Base-by-base conservation (phyloP, 2,113 vertebrate species). In the Lutjanus erythropterus region DNA sequence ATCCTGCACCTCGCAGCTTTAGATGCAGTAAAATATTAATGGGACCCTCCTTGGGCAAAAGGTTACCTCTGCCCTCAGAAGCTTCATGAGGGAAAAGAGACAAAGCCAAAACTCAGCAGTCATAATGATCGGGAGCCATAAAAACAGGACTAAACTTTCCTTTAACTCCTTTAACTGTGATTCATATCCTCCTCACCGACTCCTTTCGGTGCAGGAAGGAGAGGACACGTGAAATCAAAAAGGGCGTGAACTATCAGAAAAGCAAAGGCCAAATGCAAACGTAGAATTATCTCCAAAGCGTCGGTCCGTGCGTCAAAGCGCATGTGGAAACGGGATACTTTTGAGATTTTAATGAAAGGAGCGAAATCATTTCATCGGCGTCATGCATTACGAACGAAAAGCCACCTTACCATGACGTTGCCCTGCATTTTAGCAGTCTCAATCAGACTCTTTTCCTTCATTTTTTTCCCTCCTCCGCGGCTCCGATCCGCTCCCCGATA, bases 341-440 rank as follows among this genome's bases (percentile, higher is more conserved):
- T 4, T 2, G 1, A 59, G n/a, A 60, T 21, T 50, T 27, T 4
- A 16, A 16, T 6, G 5, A 0, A 9, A 39, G 5, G 9, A 21
- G 10, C 25, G 37, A 27, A 46, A 71, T 33, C 23, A 27, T 61
- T 33, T 19, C 6, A 44, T 18, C 72, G 50, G 59, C 72, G 58
- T 68, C 74, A 81, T 31, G 65, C 25, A 74, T 42, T n/a, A 9
- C 3, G 42, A 15, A 2, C 0, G 19, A 53, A 64, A 33, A 65
- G 42, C 35, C 10, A 27, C 8, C 44, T 99, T 95, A 99, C 98
- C 97, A 99, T 86, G 44, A 99, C 80, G 93, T 99, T 98, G 4
- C 97, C 98, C 89, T 99, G 97, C 97, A 99, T 99, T 83, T 98
- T 98, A 1, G 96, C 97, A 1, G 97, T 99, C 93, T 99, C 97